Conservation (phyloP, 2,113 vertebrate species). For the Pogona vitticeps region DNA sequence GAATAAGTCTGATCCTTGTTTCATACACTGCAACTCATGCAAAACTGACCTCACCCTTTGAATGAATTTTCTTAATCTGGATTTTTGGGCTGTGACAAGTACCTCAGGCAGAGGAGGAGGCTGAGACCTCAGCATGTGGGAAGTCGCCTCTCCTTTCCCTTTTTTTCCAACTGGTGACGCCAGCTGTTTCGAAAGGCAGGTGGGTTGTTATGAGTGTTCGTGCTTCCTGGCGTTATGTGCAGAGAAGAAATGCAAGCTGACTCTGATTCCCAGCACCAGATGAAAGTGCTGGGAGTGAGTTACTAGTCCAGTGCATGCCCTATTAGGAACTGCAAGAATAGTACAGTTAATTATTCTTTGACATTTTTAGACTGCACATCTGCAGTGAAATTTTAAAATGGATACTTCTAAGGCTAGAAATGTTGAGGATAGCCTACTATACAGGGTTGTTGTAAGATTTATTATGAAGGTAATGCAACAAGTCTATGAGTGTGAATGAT, state of each 20-base stretch:
- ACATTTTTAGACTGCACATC: neutral
- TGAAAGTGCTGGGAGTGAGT: neutral
- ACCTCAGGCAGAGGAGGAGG: neutral
- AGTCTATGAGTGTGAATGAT: no score
- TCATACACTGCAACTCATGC: neutral
- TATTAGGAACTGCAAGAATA: neutral
- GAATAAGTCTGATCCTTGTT: neutral
- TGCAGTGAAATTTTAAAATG: neutral
- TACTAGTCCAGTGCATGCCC: neutral
- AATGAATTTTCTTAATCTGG: neutral
- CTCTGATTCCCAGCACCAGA: neutral
- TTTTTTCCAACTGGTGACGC: neutral
- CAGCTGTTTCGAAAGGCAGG: slow-evolving; percentile 12
- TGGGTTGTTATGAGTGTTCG: neutral
- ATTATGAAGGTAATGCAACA: neutral
- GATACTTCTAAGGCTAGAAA: neutral
- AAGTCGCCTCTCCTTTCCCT: neutral
- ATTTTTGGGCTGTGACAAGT: neutral
- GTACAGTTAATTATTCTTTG: neutral
- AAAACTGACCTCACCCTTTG: neutral
- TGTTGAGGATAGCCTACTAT: neutral
- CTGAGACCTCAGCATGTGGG: neutral
- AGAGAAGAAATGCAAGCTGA: neutral
- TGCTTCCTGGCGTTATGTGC: neutral
- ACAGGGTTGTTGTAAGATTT: neutral